Percentiles rank a stretch among this genome's conserved stretches.
These are phyloP conservation scores for Tiliacea aurago DNA, from an alignment of 2,888 invertebrate genomes.

Conservation along the genomic window DNA sequence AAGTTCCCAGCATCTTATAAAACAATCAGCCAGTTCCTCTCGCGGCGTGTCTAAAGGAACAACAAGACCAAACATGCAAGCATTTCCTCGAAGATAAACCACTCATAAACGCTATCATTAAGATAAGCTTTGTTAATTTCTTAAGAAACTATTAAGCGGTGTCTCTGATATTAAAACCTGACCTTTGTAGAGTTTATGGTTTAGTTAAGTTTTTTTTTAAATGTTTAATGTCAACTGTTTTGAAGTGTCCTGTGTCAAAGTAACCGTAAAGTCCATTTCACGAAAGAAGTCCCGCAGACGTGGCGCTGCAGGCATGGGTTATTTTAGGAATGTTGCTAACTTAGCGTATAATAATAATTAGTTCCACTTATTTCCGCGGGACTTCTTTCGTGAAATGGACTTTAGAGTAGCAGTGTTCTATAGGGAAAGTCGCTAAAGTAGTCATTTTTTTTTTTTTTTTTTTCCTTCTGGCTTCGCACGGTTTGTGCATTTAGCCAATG, in stretches of 20 bases:
- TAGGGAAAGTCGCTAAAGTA: slow-evolving; percentile 5
- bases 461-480: no score
- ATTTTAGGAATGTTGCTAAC: no score
- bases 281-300: no score
- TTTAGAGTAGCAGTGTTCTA: slow-evolving; percentile 23
- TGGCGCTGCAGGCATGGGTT: no score
- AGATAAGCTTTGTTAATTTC: slow-evolving; percentile 85
- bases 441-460: no score
- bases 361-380: no score
- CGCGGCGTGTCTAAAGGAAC: slow-evolving; percentile 70
- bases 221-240: slow-evolving; percentile 41
- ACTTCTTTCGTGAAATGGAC: no score
- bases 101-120: slow-evolving; percentile 76
- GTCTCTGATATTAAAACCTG: slow-evolving; percentile 74
- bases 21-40: slow-evolving; percentile 59
- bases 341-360: no score
- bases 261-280: no score
- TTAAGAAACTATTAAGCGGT: slow-evolving; percentile 80
- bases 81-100: slow-evolving; percentile 81
- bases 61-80: slow-evolving; percentile 78
- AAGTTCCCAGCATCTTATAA: slow-evolving; percentile 57
- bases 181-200: slow-evolving; percentile 69
- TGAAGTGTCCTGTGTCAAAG: slow-evolving; percentile 61
- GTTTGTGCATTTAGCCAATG: no score
- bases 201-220: slow-evolving; percentile 44